Base-by-base conservation (phyloP, 1,140 invertebrate species). In the Hylyphantes graminicola region DNA sequence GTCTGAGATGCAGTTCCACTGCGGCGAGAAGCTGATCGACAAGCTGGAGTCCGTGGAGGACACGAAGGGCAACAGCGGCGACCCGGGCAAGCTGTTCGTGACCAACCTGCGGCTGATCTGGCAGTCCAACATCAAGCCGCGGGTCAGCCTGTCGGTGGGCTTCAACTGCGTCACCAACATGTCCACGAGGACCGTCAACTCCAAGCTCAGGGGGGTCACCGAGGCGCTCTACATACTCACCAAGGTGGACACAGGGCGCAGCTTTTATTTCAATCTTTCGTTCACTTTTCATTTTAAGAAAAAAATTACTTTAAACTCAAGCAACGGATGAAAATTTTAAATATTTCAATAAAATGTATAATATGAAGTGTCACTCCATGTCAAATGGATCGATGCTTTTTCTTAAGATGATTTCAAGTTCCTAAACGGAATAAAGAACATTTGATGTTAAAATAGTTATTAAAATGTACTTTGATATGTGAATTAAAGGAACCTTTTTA, bases 61-160 rank as follows among this genome's bases (percentile, higher is more conserved):
- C 88, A 97, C 96, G 0, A 99, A 99, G 92, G 98, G 97, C 4
- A 99, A 99, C 90, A 94, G 94, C 86, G 97, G 97, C 2, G 96
- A 97, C 88, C 93, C 93, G 87, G 97, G 92, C 89, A 86, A 85
- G 77, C 21, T 98, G 72, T 92, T 97, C 54, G 92, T 98, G 7
- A 97, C 96, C 0, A 98, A 97, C 91, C 90, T 99, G 2, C 91
- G 97, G 87, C 90, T 98, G 7, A 94, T 98, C 55, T 99, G 97
- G 97, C 95, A 97, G 90, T 98, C 96, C 0, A 89, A 95, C 59
- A 90, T 92, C 8, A 94, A 95, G 86, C 94, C 95, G 11, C 92
- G 96, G 89, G 95, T 98, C 53, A 99, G 98, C 83, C 90, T 99
- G 84, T 97, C 96, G n/a, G 95, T 98, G 88, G 97, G 97, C 13